Percentiles rank a stretch among this genome's conserved stretches.
These are phyloP conservation scores for Coreius guichenoti DNA, from an alignment of 2,797 vertebrate genomes.

Conservation along the genomic window DNA sequence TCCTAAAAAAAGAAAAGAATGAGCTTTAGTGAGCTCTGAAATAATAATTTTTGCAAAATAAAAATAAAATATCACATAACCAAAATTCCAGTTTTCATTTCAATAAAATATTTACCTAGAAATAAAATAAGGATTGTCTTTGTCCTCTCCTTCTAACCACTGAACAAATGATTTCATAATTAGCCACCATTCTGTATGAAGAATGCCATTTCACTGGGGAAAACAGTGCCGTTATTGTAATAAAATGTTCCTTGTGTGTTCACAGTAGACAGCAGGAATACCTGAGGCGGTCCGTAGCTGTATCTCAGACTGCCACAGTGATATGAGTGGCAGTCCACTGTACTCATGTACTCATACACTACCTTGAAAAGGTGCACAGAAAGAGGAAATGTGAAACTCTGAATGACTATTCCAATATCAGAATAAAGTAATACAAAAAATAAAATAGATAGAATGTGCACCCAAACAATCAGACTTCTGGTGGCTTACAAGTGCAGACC, in stretches of 20 bases:
- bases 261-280: slow-evolving; percentile 80
- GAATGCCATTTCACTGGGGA: slow-evolving; percentile 19
- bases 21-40: slow-evolving; percentile 34
- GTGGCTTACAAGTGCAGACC: slow-evolving; percentile 18
- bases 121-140: slow-evolving; percentile 47
- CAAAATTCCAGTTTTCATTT: slow-evolving; percentile 63
- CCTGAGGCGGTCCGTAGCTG: slow-evolving; percentile 78
- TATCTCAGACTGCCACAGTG: slow-evolving; percentile 72
- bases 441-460: slow-evolving; percentile 40
- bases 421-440: slow-evolving; percentile 43
- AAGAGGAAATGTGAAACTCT: slow-evolving; percentile 46
- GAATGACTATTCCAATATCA: not conserved
- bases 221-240: slow-evolving; percentile 36
- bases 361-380: slow-evolving; percentile 41
- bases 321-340: slow-evolving; percentile 60
- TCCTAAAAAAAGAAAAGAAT: slow-evolving; percentile 18
- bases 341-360: slow-evolving; percentile 47
- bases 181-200: slow-evolving; percentile 24
- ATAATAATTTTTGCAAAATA: slow-evolving; percentile 13
- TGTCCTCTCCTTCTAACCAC: slow-evolving; percentile 16
- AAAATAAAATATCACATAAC: slow-evolving; percentile 51
- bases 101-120: slow-evolving; percentile 54
- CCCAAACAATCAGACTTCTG: slow-evolving; percentile 48
- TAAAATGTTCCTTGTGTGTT: slow-evolving; percentile 66
- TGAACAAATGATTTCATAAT: slow-evolving; percentile 12